phyloP scores from a whole-genome alignment of 2,113 vertebrate species.

The Lophotis ruficrista region DNA sequence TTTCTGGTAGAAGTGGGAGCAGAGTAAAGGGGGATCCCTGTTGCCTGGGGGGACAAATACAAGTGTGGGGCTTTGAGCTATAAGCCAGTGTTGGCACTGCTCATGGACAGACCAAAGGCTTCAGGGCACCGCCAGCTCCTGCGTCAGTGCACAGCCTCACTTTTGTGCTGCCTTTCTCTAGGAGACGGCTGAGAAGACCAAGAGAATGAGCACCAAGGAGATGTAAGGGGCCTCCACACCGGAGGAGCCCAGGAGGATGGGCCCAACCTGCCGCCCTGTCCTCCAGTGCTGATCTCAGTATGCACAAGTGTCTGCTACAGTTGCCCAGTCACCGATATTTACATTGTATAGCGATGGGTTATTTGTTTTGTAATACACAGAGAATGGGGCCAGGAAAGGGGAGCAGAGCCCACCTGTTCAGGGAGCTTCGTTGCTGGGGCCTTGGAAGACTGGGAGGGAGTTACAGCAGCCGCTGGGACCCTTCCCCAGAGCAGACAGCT shows the following conservation, averaged over 20 bases:
- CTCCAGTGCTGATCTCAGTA: conserved; percentile 71
- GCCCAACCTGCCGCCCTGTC: conserved; percentile 36
- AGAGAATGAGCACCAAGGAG: conserved; percentile 90
- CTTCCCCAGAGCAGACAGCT: neutral
- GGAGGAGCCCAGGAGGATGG: conserved; percentile 40
- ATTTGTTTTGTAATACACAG: conserved; percentile 76
- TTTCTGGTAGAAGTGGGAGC: neutral
- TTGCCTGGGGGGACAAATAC: neutral
- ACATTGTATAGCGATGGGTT: conserved; percentile 74
- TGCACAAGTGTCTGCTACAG: conserved; percentile 69
- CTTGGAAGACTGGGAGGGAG: conserved; percentile 48
- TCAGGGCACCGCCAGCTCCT: neutral
- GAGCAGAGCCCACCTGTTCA: conserved; percentile 54
- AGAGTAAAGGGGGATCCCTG: neutral
- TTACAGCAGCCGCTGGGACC: neutral
- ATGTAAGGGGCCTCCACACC: conserved; percentile 75
- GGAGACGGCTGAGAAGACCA: conserved; percentile 92
- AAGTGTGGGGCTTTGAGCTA: neutral
- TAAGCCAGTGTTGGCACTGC: neutral
- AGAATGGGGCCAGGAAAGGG: conserved; percentile 62
- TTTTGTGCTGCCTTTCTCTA: conserved; percentile 54
- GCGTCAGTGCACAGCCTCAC: neutral
- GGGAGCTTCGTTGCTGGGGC: conserved; percentile 55
- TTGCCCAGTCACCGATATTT: conserved; percentile 79
- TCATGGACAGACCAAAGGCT: neutral